Conservation (phyloP, 1,140 invertebrate genomes). For the Muscidifurax raptorellus region DNA sequence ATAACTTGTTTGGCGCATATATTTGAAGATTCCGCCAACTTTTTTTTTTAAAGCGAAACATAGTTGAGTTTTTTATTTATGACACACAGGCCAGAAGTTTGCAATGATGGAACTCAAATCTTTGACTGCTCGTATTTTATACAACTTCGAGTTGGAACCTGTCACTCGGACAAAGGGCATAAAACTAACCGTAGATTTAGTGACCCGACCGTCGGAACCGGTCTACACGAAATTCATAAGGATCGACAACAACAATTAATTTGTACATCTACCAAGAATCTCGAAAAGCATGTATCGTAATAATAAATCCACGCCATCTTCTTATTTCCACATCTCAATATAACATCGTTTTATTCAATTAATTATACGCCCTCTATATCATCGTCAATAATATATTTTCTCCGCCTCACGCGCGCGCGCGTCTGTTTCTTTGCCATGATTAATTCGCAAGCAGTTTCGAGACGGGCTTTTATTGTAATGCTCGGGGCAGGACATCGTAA, state of each 20-base stretch:
- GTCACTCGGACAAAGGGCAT: slow-evolving; percentile 5
- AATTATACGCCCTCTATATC: slow-evolving; percentile 1
- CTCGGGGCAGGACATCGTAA: slow-evolving; percentile 25
- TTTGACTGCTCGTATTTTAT: slow-evolving; percentile 48
- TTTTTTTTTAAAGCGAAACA: neutral
- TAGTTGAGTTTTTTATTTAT: neutral
- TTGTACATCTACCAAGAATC: neutral
- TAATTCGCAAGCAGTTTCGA: neutral
- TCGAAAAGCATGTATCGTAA: neutral
- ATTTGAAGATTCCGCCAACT: too few relatives aligned
- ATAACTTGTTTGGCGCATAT: slow-evolving; percentile 47
- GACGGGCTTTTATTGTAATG: neutral
- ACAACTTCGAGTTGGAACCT: slow-evolving; percentile 48
- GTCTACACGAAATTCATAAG: slow-evolving; percentile 20
- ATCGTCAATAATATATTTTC: slow-evolving; percentile 13
- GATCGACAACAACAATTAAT: slow-evolving; percentile 36
- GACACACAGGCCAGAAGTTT: slow-evolving; percentile 60
- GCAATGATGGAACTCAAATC: slow-evolving; percentile 55
- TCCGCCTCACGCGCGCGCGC: neutral
- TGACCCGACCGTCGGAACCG: slow-evolving; percentile 5
- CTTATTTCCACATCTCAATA: neutral
- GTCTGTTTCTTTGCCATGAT: slow-evolving; percentile 16
- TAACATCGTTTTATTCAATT: slow-evolving; percentile 22
- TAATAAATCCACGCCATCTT: neutral
- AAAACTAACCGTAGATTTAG: slow-evolving; percentile 1